Evolutionary conservation across 2,797 vertebrate species (phyloP).

Genomic region (Zonotrichia albicollis): DNA sequence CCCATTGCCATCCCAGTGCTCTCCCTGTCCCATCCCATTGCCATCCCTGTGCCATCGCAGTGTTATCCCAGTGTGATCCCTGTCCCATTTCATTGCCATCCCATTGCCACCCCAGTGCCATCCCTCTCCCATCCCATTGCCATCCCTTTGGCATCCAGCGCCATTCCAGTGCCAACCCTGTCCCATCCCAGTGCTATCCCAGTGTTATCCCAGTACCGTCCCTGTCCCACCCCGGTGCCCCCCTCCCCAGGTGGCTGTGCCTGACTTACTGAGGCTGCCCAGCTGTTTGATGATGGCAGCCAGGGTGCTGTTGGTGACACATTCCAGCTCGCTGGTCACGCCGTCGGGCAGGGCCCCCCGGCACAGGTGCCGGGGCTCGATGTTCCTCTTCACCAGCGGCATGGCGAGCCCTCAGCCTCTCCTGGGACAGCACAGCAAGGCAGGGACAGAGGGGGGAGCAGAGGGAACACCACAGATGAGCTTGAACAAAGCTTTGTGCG

Average conservation of each 20-base stretch:
- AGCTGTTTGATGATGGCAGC: conserved; percentile 94
- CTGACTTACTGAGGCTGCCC: conserved; percentile 87
- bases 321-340: conserved; percentile 90
- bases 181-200: rapidly evolving
- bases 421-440: neutral
- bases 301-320: conserved; percentile 92
- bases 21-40: neutral
- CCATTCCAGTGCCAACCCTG: rapidly evolving
- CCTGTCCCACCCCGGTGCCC: rapidly evolving
- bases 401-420: conserved; percentile 56
- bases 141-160: no score
- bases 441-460: no score
- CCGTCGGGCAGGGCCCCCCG: conserved; percentile 86
- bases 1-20: neutral
- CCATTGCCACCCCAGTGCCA: rapidly evolving
- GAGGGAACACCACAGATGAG: neutral
- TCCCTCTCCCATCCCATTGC: rapidly evolving
- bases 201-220: rapidly evolving
- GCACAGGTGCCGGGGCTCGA: conserved; percentile 90
- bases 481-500: neutral
- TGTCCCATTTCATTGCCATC: rapidly evolving
- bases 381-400: conserved; percentile 92
- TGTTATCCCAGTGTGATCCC: rapidly evolving
- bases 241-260: rapidly evolving
- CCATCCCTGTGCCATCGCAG: rapidly evolving